These are phyloP conservation scores for Sparus aurata DNA, from an alignment of 2,797 vertebrate species.

Conservation along the genomic window DNA sequence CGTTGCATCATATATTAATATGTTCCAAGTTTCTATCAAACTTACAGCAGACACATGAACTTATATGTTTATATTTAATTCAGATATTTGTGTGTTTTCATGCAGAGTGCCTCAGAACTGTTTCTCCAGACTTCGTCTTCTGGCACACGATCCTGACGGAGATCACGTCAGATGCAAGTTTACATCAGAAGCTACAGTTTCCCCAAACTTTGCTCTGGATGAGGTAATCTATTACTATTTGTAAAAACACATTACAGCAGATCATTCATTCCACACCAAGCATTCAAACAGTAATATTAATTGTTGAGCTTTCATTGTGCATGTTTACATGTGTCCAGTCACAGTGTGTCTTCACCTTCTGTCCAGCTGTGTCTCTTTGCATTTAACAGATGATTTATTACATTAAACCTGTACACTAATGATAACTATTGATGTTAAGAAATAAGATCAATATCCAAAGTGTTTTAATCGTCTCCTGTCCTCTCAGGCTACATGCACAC, in stretches of 20 bases:
- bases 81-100: slow-evolving; percentile 1
- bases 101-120: slow-evolving; percentile 82
- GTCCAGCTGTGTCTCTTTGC: neutral
- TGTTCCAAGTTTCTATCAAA: too few relatives aligned
- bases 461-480: neutral
- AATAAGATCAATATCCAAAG: neutral
- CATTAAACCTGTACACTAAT: neutral
- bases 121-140: slow-evolving; percentile 56
- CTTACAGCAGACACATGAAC: neutral
- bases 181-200: neutral
- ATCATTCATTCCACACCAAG: neutral
- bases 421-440: neutral
- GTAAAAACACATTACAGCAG: neutral
- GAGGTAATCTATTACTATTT: slow-evolving; percentile 59
- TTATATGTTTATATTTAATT: neutral
- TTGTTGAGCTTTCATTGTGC: neutral
- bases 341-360: too few relatives aligned
- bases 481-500: slow-evolving; percentile 59
- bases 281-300: neutral
- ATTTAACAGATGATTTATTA: neutral
- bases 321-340: too few relatives aligned
- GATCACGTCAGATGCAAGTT: slow-evolving; percentile 74
- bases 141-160: slow-evolving; percentile 79
- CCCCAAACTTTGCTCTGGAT: slow-evolving; percentile 61
- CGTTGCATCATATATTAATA: too few relatives aligned